Conservation (phyloP, 2,888 invertebrate genomes). For the Caenorhabditis japonica region DNA sequence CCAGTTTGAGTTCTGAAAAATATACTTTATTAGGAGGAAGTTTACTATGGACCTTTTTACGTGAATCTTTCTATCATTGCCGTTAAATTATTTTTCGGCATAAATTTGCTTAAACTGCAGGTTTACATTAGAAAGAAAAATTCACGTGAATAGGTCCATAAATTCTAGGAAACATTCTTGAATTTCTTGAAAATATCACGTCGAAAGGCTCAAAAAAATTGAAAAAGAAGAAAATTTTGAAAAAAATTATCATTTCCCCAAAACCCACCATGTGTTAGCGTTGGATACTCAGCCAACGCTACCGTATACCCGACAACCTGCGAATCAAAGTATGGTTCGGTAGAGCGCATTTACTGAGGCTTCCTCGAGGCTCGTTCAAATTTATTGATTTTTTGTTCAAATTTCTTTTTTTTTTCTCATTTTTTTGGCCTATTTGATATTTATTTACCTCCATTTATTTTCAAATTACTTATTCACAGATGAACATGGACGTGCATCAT, state of each 20-base stretch:
- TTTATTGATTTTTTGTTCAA: not conserved
- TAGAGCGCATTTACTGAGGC: constrained; percentile 26
- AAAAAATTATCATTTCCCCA: not conserved
- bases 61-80: no score
- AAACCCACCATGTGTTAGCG: constrained; percentile 27
- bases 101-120: no score
- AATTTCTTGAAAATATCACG: not conserved
- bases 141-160: not conserved
- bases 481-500: constrained; percentile 50
- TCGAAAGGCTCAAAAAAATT: constrained; percentile 14
- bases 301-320: constrained; percentile 28
- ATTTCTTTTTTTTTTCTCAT: not conserved
- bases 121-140: no score
- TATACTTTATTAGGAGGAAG: not conserved
- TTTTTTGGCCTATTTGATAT: not conserved
- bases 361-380: not conserved
- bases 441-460: no score
- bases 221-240: not conserved
- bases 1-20: constrained; percentile 70
- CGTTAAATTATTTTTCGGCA: no score
- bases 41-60: no score
- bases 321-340: constrained; percentile 22
- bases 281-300: constrained; percentile 51
- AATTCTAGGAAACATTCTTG: not conserved
- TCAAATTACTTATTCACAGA: constrained; percentile 17